Conservation (phyloP, 2,797 vertebrate species). For the Brachymystax lenok region DNA sequence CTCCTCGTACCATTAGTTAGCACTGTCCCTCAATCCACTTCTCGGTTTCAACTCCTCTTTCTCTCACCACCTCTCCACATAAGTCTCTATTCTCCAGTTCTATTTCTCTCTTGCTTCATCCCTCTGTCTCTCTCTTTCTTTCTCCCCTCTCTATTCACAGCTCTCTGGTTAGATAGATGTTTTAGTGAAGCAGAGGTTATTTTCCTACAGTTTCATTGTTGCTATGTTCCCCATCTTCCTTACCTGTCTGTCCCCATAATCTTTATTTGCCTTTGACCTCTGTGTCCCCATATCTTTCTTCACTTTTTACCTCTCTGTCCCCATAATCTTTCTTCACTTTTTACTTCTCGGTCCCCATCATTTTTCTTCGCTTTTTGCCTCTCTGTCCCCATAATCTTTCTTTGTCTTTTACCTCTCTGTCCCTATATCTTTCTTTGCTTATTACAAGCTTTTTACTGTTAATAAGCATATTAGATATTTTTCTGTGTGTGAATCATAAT, state of each 20-base stretch:
- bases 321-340: no score
- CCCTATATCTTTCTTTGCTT: not conserved
- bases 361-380: not conserved
- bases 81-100: conserved; percentile 52
- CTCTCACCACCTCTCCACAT: conserved; percentile 33
- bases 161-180: conserved; percentile 6
- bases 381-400: conserved; percentile 2
- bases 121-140: conserved; percentile 26
- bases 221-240: not conserved
- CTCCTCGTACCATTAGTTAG: not conserved
- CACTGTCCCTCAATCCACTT: not conserved
- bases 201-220: conserved; percentile 1
- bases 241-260: not conserved
- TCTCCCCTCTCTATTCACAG: not conserved
- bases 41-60: not conserved
- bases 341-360: not conserved
- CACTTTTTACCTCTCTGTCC: not conserved
- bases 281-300: not conserved
- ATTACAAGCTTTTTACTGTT: not conserved
- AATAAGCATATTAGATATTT: no score
- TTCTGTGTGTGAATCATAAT: no score
- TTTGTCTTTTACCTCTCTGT: not conserved
- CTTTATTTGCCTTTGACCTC: not conserved
- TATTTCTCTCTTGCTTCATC: conserved; percentile 21
- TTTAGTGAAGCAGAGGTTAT: conserved; percentile 32